Evolutionary conservation across 2,888 invertebrate species (phyloP).

Genomic region (Acronicta psi): DNA sequence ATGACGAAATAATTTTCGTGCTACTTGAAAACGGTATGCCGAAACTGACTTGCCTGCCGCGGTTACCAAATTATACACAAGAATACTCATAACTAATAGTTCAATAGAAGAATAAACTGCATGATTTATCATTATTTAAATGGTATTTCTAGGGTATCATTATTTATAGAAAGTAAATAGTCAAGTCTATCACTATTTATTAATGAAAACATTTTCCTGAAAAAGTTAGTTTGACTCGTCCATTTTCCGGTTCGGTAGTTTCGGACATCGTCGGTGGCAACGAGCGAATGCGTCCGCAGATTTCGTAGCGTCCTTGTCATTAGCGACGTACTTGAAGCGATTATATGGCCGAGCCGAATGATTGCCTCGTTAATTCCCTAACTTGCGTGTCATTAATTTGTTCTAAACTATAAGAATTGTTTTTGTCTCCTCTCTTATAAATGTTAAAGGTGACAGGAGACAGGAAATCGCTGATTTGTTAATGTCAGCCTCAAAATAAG

Average conservation of each 20-base stretch:
- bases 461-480: conserved; percentile 40
- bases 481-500: conserved; percentile 16
- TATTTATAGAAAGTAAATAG: not conserved
- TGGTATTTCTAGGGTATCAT: no score
- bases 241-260: conserved; percentile 25
- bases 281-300: conserved; percentile 61
- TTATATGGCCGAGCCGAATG: conserved; percentile 59
- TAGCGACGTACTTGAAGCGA: conserved; percentile 65
- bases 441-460: conserved; percentile 24
- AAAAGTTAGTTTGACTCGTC: conserved; percentile 13
- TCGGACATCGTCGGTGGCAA: conserved; percentile 49
- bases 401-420: conserved; percentile 16
- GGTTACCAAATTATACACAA: no score
- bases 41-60: not conserved
- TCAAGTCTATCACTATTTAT: not conserved
- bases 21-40: not conserved
- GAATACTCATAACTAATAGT: not conserved
- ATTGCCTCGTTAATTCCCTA: conserved; percentile 52
- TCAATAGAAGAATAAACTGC: not conserved
- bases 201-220: not conserved
- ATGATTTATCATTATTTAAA: not conserved
- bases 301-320: conserved; percentile 70
- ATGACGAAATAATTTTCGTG: conserved; percentile 26
- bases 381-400: conserved; percentile 44
- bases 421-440: conserved; percentile 16